phyloP scores from a whole-genome alignment of 2,113 vertebrate species.

The Smithornis capensis region DNA sequence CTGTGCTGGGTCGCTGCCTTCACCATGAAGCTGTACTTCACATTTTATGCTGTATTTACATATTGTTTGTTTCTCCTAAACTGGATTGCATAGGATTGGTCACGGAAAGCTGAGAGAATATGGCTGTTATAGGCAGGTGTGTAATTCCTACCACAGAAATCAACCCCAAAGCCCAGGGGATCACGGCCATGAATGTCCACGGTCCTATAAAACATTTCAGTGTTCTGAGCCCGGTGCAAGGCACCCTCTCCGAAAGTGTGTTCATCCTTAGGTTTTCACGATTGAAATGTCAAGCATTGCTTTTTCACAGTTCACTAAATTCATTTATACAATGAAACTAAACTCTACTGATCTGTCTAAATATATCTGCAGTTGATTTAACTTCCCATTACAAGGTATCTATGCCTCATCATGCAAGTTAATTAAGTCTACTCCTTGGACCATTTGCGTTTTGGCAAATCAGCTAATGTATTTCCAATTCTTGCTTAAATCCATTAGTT shows the following conservation, averaged over 20 bases:
- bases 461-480: not conserved
- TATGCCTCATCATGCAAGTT: not conserved
- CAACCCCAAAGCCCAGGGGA: not conserved
- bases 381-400: not conserved
- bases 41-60: not conserved
- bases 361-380: conserved; percentile 3
- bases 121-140: not conserved
- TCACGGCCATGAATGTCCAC: not conserved
- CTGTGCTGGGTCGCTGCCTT: not conserved
- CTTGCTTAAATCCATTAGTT: not conserved
- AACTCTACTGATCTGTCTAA: not conserved
- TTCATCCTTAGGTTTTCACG: not conserved
- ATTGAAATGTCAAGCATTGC: not conserved
- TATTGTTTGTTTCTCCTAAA: not conserved
- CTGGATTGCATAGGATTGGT: not conserved
- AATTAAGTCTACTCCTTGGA: not conserved
- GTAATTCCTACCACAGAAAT: not conserved
- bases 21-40: not conserved
- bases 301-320: not conserved
- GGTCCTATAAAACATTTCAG: not conserved
- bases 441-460: not conserved
- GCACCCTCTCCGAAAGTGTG: not conserved
- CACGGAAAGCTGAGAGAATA: not conserved
- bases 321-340: not conserved
- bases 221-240: not conserved